These are phyloP conservation scores for Brachystomella parvula DNA, from an alignment of 1,140 invertebrate genomes.

Conservation along the genomic window DNA sequence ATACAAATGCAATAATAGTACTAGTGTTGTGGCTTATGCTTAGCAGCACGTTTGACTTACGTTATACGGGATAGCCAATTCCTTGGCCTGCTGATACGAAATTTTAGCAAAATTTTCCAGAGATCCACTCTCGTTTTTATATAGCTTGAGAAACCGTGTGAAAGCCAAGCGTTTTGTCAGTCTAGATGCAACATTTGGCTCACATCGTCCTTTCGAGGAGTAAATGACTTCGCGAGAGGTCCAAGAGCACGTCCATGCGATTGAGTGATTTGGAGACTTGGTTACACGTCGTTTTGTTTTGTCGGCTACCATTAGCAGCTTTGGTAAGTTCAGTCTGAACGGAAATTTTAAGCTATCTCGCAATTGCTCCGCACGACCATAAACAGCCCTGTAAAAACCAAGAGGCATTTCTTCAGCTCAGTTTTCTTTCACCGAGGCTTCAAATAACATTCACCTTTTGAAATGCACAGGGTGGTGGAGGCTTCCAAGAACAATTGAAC, in stretches of 20 bases:
- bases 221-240: constrained; percentile 24
- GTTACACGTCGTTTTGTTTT: constrained; percentile 33
- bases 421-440: background rate
- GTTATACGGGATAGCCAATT: constrained; percentile 22
- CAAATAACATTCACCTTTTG: constrained; percentile 48
- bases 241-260: constrained; percentile 29
- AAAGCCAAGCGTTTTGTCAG: constrained; percentile 28
- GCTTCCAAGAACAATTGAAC: constrained; percentile 76
- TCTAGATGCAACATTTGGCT: constrained; percentile 22
- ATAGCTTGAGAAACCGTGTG: constrained; percentile 22
- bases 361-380: constrained; percentile 29
- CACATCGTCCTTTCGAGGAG: constrained; percentile 30
- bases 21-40: background rate
- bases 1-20: constrained; percentile 10
- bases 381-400: constrained; percentile 28
- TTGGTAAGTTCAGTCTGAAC: constrained; percentile 27
- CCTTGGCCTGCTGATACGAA: constrained; percentile 28
- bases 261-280: constrained; percentile 36
- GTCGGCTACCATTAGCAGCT: constrained; percentile 26
- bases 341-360: background rate
- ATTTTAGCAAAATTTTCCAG: constrained; percentile 17
- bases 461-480: constrained; percentile 75
- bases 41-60: constrained; percentile 15
- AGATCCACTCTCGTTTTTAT: constrained; percentile 22
- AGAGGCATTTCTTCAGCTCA: background rate